Evolutionary conservation across 2,888 invertebrate genomes (phyloP), one percentile per base, ranked within the genome.

Genomic region (Chymomyza fuscimana): DNA sequence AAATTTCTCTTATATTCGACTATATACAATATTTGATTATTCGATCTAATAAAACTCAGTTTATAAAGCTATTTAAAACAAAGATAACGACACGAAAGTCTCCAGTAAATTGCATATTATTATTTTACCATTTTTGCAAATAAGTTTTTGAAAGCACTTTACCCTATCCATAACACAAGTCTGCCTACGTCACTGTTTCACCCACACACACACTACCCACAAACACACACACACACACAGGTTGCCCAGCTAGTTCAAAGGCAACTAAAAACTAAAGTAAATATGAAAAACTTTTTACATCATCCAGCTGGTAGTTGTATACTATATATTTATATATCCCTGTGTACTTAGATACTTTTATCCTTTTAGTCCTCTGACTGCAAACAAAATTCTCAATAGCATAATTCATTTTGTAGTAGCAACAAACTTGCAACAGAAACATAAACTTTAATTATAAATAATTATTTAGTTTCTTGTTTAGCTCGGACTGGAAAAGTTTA

Each of bases 381-480:
- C 40, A 46, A 32, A 46, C 40, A 46, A 46, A 12, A 46, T 46
- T 46, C 40, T 46, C 40, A 46, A 46, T 46, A 46, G 40, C 40
- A 46, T 46, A 46, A 46, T 46, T 46, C 40, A 12, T 46, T 46
- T 46, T 46, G 32, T 32, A 25, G 40, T 46, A 6, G 40, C 50
- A 61, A 64, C 60, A 32, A 46, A 46, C 40, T 46, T 46, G 40
- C 19, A 46, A 29, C 7, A 3, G 10, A 52, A 29, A 63, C 70
- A 69, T 22, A 60, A 77, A 73, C 73, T 79, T 72, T 79, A 79
- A 83, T 80, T 79, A 72, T 65, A 80, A 77, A 71, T 83, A 83
- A 82, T 82, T 78, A 79, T 74, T 65, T 70, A 15, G 58, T 46
- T 46, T 46, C 40, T 46, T 46, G 40, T 46, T 46, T 46, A 46